A percentile compares a stretch with the other conserved stretches of the same genome.
phyloP scores from a whole-genome alignment of 2,113 vertebrate genomes.

The Boulengeromyrus knoepffleri region DNA sequence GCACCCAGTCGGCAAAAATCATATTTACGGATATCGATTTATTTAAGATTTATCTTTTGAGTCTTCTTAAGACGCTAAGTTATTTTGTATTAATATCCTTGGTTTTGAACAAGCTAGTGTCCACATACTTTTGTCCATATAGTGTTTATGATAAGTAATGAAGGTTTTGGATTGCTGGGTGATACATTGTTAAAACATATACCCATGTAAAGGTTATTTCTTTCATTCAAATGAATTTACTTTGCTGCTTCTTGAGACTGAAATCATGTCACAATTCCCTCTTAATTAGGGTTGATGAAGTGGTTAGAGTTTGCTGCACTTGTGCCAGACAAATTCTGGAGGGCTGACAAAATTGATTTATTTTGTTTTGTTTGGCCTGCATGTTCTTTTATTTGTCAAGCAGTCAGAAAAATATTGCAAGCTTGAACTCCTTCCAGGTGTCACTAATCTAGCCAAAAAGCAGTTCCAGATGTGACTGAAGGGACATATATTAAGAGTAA shows the following conservation, averaged over 20 bases:
- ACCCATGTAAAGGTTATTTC: background rate
- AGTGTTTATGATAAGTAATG: background rate
- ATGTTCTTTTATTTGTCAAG: conserved; percentile 40
- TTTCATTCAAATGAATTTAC: background rate
- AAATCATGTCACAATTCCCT: background rate
- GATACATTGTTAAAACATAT: background rate
- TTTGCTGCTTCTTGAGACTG: background rate
- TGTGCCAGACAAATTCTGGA: conserved; percentile 48
- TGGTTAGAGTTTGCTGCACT: conserved; percentile 33
- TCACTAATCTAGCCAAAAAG: conserved; percentile 54
- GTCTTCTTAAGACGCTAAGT: background rate
- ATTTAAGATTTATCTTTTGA: too few species aligned
- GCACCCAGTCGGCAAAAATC: too few species aligned
- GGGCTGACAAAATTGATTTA: conserved; percentile 53
- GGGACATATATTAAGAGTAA: conserved; percentile 53
- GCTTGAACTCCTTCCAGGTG: conserved; percentile 51
- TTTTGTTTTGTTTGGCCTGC: conserved; percentile 41
- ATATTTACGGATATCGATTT: too few species aligned
- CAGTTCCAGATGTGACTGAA: conserved; percentile 45
- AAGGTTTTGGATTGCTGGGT: background rate
- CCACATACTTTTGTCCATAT: background rate
- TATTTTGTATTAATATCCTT: background rate
- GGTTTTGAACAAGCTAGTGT: background rate
- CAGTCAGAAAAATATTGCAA: conserved; percentile 35
- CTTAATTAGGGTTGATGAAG: conserved; percentile 19